Base-by-base conservation (phyloP, 2,888 invertebrate species). In the Micoletzkya japonica region DNA sequence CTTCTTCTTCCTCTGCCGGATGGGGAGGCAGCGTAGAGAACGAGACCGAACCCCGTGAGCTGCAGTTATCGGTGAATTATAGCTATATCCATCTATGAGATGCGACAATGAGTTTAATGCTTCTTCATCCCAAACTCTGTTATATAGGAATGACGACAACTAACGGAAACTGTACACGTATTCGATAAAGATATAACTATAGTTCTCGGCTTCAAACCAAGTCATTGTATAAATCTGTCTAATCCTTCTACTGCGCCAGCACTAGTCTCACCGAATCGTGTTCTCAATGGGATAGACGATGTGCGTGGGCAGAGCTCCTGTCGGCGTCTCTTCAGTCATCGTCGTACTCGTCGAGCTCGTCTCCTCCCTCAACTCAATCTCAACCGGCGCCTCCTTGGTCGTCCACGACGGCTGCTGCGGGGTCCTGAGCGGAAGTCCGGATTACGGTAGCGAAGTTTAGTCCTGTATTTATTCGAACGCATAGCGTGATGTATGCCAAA, bases 261-360 rank as follows among this genome's bases (percentile, higher is more conserved):
- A 28, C 20, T 0, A n/a, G 37, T 24, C 57, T 34, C 17, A 64
- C 64, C 39, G 50, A 52, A 64, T 64, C 6, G 64, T 36, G 20
- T 64, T 34, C 30, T 64, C 64, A 28, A 64, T 64, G 26, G 64
- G 64, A 28, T 64, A 64, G 32, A 64, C 64, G 52, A 39, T 50
- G 20, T 64, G 28, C 0, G 52, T 1, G 52, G 64, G 34, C 2
- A 36, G n/a, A 14, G 61, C 24, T 6, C 32, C 44, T 10, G 26
- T 28, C 17, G 44, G 49, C 3, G 58, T 30, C 7, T 54, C 28
- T 10, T 57, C 24, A n/a, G 30, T 17, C 24, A 50, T 49, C 2
- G 70, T 70, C 2, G 49, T 52, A 17, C 59, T 72, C 0, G 72
- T 70, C 0, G 72, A 70, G 6, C 60, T 60, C 4, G 50, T 32